Evolutionary conservation across 2,888 invertebrate genomes (phyloP).

Genomic region (Tachina grossa): DNA sequence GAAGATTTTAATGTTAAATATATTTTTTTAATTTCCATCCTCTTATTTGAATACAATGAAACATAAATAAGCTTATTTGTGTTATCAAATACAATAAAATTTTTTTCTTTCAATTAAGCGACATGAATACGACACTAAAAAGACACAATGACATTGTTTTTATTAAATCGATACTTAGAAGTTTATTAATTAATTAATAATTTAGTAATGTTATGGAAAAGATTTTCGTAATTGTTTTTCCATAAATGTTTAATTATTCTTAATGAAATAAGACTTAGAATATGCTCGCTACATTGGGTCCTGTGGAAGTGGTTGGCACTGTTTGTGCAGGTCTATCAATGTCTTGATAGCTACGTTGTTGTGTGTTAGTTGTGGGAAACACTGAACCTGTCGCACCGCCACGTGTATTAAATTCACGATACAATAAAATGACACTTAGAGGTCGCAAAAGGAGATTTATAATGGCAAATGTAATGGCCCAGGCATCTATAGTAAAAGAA

Average conservation of each 20-base stretch:
- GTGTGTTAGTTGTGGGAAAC: slow-evolving; percentile 79
- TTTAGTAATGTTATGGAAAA: background rate
- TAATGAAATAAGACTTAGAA: slow-evolving; percentile 75
- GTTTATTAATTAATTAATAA: background rate
- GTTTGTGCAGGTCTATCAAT: slow-evolving; percentile 82
- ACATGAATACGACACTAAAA: background rate
- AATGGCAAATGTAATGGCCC: slow-evolving; percentile 81
- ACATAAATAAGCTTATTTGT: background rate
- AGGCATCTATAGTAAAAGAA: slow-evolving; percentile 77
- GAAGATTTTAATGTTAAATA: slow-evolving; percentile 44
- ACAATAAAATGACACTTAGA: slow-evolving; percentile 79
- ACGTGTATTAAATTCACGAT: slow-evolving; percentile 81
- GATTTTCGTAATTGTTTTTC: background rate
- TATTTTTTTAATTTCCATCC: background rate
- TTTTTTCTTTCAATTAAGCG: background rate
- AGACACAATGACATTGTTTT: background rate
- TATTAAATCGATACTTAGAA: background rate
- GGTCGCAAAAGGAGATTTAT: slow-evolving; percentile 81
- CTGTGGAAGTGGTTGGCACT: slow-evolving; percentile 79
- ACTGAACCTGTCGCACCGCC: slow-evolving; percentile 80
- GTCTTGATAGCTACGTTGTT: slow-evolving; percentile 82
- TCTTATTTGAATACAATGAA: background rate
- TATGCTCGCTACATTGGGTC: slow-evolving; percentile 82
- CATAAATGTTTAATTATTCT: background rate
- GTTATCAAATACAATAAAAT: background rate